These are phyloP conservation scores for Phacellophora camtschatica DNA, from an alignment of 30 jellyfish, hydroid and myxozoan species.

Conservation along the genomic window DNA sequence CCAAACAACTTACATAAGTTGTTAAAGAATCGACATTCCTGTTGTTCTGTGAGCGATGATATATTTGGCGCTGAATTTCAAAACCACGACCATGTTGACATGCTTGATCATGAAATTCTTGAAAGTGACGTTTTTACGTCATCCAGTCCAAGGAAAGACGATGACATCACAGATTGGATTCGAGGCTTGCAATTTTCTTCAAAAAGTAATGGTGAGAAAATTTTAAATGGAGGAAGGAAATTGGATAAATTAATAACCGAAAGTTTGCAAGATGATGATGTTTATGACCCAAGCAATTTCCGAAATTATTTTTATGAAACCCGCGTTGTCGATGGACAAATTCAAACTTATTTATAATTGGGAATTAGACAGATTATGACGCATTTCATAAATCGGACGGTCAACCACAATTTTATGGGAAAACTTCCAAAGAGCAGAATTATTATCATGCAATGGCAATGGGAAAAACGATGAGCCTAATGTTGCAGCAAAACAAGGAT, in stretches of 20 bases:
- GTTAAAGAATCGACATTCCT: slow-evolving; percentile 37
- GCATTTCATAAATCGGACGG: no score
- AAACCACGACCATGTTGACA: not conserved
- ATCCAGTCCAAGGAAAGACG: slow-evolving; percentile 58
- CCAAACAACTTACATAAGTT: slow-evolving; percentile 11
- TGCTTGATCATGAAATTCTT: not conserved
- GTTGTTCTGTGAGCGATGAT: slow-evolving; percentile 21
- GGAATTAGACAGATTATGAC: no score
- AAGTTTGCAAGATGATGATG: not conserved
- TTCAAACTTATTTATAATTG: slow-evolving; percentile 35
- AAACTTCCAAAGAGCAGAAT: no score
- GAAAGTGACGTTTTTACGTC: slow-evolving; percentile 31
- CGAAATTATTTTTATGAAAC: slow-evolving; percentile 5
- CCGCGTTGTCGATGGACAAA: slow-evolving; percentile 40
- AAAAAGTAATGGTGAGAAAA: not conserved
- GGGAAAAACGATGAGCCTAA: no score
- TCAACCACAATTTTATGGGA: no score
- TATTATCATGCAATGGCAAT: no score
- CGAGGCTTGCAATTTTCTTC: slow-evolving; percentile 67
- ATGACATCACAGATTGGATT: slow-evolving; percentile 65
- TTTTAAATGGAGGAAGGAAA: not conserved
- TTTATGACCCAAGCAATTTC: not conserved
- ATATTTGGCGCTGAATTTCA: not conserved
- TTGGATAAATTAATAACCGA: not conserved
- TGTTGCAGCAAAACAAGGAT: no score